phyloP scores from a whole-genome alignment of 2,797 vertebrate species.

The Lepilemur ruficaudatus region DNA sequence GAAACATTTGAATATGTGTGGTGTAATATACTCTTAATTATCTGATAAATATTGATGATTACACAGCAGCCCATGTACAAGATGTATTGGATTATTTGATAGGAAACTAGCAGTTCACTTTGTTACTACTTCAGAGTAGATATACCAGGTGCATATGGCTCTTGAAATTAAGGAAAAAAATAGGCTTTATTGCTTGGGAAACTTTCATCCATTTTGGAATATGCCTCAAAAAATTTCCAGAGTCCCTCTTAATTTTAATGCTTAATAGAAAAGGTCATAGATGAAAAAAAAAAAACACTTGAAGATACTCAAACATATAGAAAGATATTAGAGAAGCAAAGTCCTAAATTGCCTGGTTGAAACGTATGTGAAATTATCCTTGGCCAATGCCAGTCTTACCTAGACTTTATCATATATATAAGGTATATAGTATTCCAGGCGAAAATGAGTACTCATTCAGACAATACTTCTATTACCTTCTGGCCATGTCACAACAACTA shows the following conservation, averaged over 20 bases:
- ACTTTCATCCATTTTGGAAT: conserved; percentile 30
- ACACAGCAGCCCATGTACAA: background rate
- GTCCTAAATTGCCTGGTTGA: background rate
- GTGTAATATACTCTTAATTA: background rate
- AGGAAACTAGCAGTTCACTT: background rate
- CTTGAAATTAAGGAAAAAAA: conserved; percentile 22
- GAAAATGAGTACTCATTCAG: background rate
- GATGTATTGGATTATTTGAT: background rate
- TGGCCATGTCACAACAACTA: background rate
- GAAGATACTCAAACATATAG: background rate
- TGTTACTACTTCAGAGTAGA: background rate
- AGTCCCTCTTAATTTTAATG: background rate
- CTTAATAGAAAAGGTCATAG: background rate
- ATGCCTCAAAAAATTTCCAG: background rate
- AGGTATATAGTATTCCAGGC: background rate
- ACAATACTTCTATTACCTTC: background rate
- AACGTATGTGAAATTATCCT: background rate
- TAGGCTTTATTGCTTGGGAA: background rate
- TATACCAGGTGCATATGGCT: background rate
- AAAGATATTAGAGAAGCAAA: background rate
- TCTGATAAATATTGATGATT: background rate
- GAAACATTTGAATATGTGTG: background rate
- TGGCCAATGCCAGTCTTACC: background rate
- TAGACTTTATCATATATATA: background rate
- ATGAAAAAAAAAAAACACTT: background rate